Evolutionary conservation across 2,888 invertebrate genomes (phyloP), one percentile per base, ranked within the genome.

Genomic region (Sisyra terminalis): DNA sequence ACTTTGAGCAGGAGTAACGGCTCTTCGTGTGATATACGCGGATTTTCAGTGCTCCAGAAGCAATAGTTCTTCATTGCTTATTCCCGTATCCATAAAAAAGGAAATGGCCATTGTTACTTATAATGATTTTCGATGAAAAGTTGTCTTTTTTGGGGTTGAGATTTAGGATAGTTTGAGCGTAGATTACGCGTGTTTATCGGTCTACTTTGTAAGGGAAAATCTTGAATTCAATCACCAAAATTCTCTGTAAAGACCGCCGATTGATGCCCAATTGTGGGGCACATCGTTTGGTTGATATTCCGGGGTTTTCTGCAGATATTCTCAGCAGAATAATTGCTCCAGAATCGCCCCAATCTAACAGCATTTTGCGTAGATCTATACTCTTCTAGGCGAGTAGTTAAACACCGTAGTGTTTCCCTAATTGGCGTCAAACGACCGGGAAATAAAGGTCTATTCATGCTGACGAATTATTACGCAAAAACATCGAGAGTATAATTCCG

Each of bases 41-140:
- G 46, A 46, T 49, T 49, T 43, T 47, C 46, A 14, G 47, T 48
- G 42, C 44, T 44, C 39, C 46, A 49, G 42, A 48, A 47, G 29
- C 40, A 39, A 46, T 29, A 37, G 24, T 46, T 47, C 24, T 32
- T 44, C 40, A 32, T 44, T 44, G 24, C 30, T 30, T 31, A 24
- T 24, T 24, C 24, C 3, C 24, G 24, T 24, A 44, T 6, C 40
- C 17, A 36, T 31, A 34, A 32, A 39, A 17, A 10, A 11, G 17
- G 32, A 40, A 46, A 40, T 31, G 44, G 11, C 40, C 42, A 34
- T 47, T 40, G 36, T 47, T 9, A 37, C 45, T 47, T 35, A 47
- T 44, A 17, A 47, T 46, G 45, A 46, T 43, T 47, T 46, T 44
- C 1, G 44, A 40, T 44, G 36, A 13, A 35, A 46, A 46, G 40